These are phyloP conservation scores for Columba livia DNA, from an alignment of 2,113 vertebrate species.

Conservation along the genomic window DNA sequence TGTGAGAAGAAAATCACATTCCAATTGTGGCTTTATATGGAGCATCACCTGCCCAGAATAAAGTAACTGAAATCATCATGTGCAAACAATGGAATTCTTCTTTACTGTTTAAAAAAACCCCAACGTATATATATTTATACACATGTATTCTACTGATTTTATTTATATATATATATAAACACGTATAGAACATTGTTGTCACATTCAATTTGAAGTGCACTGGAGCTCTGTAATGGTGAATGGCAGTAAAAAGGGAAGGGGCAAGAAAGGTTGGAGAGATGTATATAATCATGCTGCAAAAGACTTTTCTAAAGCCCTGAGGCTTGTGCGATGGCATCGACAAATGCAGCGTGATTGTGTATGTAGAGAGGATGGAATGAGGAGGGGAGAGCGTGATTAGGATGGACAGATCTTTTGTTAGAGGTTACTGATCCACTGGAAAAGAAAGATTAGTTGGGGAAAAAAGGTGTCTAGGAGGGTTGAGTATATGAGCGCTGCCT, in stretches of 20 bases:
- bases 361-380: constrained; percentile 23
- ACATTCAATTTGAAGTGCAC: not conserved
- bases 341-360: constrained; percentile 64
- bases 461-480: not conserved
- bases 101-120: fast-evolving
- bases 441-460: not conserved
- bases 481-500: not conserved
- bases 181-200: not conserved
- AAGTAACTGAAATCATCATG: not conserved
- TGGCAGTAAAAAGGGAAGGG: constrained; percentile 28
- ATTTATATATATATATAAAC: not conserved
- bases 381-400: constrained; percentile 75
- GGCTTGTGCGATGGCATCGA: constrained; percentile 75
- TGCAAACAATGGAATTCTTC: not conserved
- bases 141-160: fast-evolving
- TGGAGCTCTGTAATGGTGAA: not conserved
- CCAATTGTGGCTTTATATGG: not conserved
- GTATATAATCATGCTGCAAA: constrained; percentile 58
- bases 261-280: not conserved
- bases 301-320: constrained; percentile 75
- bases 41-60: no score
- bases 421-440: constrained; percentile 74
- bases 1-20: not conserved
- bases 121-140: not conserved
- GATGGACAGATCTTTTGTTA: constrained; percentile 81